Base-by-base conservation (phyloP, 1,140 invertebrate genomes). In the Leptinotarsa lineolata region DNA sequence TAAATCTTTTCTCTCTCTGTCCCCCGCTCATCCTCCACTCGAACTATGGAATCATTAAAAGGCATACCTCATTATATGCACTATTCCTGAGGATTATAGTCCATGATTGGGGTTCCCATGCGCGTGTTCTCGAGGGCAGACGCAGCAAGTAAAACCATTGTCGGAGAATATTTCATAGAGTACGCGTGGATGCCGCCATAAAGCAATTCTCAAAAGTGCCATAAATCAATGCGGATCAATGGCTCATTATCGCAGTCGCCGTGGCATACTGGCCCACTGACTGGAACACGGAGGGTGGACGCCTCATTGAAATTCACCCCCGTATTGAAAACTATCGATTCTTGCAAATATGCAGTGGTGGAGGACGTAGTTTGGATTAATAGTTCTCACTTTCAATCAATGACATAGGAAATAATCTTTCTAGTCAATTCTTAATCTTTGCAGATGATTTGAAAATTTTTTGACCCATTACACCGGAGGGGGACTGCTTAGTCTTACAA, bases 171-270 rank as follows among this genome's bases (percentile, higher is more conserved):
- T 63, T 63, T 21, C 21, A 24, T 63, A 63, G 11, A 12, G 20
- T 68, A 21, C 22, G 44, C 30, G 45, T 68, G 20, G 67, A 16
- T 45, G 46, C 16, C 13, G 45, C 48, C 48, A 54, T 54, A 54
- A 54, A 54, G 48, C 48, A 74, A 80, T 77, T 74, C 79, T 80
- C 77, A 65, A 78, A 75, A 74, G 77, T 67, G 67, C 72, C 63
- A 80, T 80, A 80, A 80, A 80, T 80, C 79, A 80, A 74, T 77
- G 74, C 59, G 73, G 75, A 80, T 80, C 79, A 80, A 80, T 80
- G 77, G 75, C 74, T 80, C 74, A 80, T 80, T 80, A 80, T 78
- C 73, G 74, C 44, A 68, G 46, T 20, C 22, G 67, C n/a, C 67
- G 48, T 72, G 74, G 77, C 79, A 78, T 74, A 80, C 67, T 80